These are phyloP conservation scores for Gadopsis marmoratus DNA, from an alignment of 2,797 vertebrate species.

Conservation along the genomic window DNA sequence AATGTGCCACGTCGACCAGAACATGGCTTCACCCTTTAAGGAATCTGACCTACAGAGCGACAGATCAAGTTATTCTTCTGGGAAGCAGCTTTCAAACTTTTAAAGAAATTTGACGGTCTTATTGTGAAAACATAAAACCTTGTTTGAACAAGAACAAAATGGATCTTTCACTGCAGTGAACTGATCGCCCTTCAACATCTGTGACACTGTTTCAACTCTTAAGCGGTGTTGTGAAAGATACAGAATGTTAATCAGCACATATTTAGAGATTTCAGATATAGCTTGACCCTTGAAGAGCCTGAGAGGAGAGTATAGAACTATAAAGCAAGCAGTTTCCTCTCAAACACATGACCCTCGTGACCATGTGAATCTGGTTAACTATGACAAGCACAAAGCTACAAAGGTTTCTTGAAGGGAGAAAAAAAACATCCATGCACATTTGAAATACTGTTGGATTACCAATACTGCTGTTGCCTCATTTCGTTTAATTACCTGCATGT, in stretches of 20 bases:
- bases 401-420: slow-evolving; percentile 2
- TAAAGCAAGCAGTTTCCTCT: slow-evolving; percentile 44
- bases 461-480: slow-evolving; percentile 8
- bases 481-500: slow-evolving; percentile 37
- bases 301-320: slow-evolving; percentile 14
- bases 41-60: slow-evolving; percentile 28
- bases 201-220: background rate
- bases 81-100: slow-evolving; percentile 23
- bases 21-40: slow-evolving; percentile 25
- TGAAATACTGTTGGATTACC: background rate
- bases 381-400: slow-evolving; percentile 64
- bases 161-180: slow-evolving; percentile 8
- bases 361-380: slow-evolving; percentile 16
- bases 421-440: background rate
- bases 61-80: slow-evolving; percentile 6
- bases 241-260: slow-evolving; percentile 34
- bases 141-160: slow-evolving; percentile 25
- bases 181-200: background rate
- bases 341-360: slow-evolving; percentile 15
- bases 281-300: background rate
- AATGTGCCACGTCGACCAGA: slow-evolving; percentile 27
- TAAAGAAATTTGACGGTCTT: slow-evolving; percentile 19
- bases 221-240: background rate
- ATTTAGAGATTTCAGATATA: slow-evolving; percentile 14
- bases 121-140: slow-evolving; percentile 7